Conservation (phyloP, 2,797 vertebrate genomes). For the Syndactyla subalaris region DNA sequence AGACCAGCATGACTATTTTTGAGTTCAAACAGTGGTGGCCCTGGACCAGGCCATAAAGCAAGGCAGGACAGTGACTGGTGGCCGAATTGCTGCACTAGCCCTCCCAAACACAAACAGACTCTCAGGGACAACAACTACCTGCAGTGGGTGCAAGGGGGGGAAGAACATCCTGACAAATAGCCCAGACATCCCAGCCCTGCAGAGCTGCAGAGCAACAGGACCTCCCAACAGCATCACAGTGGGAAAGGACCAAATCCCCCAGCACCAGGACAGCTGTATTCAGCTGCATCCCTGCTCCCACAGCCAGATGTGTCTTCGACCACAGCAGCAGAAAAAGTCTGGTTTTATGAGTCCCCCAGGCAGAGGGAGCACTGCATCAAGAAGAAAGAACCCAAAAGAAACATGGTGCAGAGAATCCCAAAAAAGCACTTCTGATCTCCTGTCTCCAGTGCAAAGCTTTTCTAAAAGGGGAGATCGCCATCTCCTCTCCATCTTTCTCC, state of each 20-base stretch:
- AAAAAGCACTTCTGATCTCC: neutral
- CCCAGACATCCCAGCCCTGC: neutral
- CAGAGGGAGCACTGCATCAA: neutral
- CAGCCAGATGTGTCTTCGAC: neutral
- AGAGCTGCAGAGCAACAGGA: neutral
- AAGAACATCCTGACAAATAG: neutral
- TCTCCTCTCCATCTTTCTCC: neutral
- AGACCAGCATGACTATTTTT: neutral
- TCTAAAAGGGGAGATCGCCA: neutral
- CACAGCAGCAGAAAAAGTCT: neutral
- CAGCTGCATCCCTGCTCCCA: neutral
- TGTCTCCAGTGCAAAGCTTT: neutral
- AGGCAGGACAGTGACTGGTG: neutral
- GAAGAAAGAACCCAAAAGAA: neutral
- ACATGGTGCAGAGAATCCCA: neutral
- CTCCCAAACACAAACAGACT: neutral
- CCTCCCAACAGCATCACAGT: accelerated
- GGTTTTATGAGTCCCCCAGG: neutral
- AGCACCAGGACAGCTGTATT: neutral
- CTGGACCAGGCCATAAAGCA: neutral
- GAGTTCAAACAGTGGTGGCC: neutral
- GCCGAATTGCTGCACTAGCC: neutral
- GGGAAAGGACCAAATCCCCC: neutral
- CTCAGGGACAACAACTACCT: neutral
- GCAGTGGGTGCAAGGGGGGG: neutral